Evolutionary conservation across 2,888 invertebrate genomes (phyloP).

Genomic region (Drosophila kambysellisi): DNA sequence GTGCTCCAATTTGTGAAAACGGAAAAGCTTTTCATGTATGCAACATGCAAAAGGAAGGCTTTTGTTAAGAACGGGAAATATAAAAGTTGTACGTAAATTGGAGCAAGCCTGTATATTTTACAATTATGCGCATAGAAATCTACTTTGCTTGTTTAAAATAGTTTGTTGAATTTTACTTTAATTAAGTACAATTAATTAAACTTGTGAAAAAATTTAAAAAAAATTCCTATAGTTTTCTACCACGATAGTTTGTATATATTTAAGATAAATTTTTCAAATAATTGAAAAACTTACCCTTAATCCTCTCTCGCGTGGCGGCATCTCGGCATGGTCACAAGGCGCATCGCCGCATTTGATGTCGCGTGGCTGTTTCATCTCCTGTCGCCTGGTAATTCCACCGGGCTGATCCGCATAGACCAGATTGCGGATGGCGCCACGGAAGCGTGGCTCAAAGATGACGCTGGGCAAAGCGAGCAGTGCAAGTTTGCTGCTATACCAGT

Average conservation of each 20-base stretch:
- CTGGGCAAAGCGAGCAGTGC: constrained; percentile 94
- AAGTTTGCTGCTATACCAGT: constrained; percentile 95
- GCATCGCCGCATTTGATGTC: constrained; percentile 89
- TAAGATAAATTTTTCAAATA: neutral
- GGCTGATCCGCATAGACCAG: constrained; percentile 95
- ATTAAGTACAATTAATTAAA: neutral
- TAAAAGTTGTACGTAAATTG: neutral
- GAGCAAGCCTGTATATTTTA: neutral
- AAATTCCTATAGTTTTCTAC: neutral
- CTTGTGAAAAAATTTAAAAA: neutral
- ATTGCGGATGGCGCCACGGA: constrained; percentile 95
- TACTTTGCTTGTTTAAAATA: neutral
- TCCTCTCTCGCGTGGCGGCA: constrained; percentile 84
- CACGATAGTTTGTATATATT: neutral
- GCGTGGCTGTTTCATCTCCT: constrained; percentile 93
- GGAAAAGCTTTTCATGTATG: neutral
- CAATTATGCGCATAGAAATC: neutral
- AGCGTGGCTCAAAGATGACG: constrained; percentile 96
- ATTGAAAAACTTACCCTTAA: constrained; percentile 80
- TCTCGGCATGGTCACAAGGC: constrained; percentile 84
- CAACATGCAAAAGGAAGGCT: neutral
- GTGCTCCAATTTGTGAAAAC: neutral
- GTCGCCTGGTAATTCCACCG: constrained; percentile 91
- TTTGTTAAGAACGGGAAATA: neutral
- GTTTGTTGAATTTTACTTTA: neutral